Evolutionary conservation across 1,140 invertebrate species (phyloP), one percentile per base, ranked within the genome.

Genomic region (Copidosoma floridanum): DNA sequence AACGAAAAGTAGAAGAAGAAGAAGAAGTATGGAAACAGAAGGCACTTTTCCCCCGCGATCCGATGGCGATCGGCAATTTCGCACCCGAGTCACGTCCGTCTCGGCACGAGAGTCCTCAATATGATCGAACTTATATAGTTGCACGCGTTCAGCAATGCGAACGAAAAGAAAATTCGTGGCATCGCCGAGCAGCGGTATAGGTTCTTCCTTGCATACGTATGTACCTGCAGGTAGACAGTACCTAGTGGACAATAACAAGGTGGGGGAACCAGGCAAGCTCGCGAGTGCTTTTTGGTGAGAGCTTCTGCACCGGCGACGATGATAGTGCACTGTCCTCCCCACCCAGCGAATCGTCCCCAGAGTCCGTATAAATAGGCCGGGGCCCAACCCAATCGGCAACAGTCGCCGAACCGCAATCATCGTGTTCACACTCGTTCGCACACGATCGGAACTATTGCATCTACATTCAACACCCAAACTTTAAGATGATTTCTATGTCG

Each of bases 131-230:
- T 27, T n/a, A 46, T 60, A 77, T 75, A 76, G 76, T 79, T n/a
- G n/a, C n/a, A n/a, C n/a, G n/a, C n/a, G n/a, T n/a, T n/a, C n/a
- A 79, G 37, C 43, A 14, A 11, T 16, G 32, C 68, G 75, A 79
- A 80, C 68, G 78, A 81, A 81, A 81, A 81, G 77, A 81, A 81
- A 81, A 81, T 81, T 72, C 67, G 69, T 68, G 54, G 56, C 53
- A 5, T 26, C 12, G 20, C 16, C 12, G 46, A 58, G 50, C 54
- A 57, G 48, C 57, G 55, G 54, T 51, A 56, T 48, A 48, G n/a
- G n/a, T n/a, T n/a, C n/a, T n/a, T n/a, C n/a, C n/a, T n/a, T n/a
- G 16, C 10, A 23, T 24, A 48, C n/a, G n/a, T n/a, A 18, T 44
- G 20, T 44, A 18, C 20, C 8, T 44, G 43, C 43, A 38, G 4